Evolutionary conservation across 2,888 invertebrate genomes (phyloP).

Genomic region (Sphaerophoria rueppellii): DNA sequence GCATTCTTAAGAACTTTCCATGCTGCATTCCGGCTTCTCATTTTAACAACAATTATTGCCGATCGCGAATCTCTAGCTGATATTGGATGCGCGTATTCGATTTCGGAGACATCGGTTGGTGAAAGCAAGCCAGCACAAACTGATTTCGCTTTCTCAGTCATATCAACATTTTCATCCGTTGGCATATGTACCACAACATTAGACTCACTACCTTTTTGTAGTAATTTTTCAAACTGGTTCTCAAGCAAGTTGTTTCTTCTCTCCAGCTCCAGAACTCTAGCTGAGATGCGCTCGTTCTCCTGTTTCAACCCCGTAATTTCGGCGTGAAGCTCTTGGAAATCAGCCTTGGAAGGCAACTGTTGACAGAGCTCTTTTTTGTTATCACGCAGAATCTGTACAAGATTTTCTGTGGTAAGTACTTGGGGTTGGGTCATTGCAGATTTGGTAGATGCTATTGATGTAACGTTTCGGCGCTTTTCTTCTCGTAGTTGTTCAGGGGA

Average conservation of each 20-base stretch:
- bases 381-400: too few relatives aligned
- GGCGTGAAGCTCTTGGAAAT: neutral
- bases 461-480: too few relatives aligned
- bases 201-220: neutral
- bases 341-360: neutral
- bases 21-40: neutral
- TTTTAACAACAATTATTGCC: conserved; percentile 5
- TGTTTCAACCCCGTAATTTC: too few relatives aligned
- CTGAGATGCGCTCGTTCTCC: too few relatives aligned
- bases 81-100: conserved; percentile 5
- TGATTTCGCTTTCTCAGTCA: neutral
- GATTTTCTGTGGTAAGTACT: too few relatives aligned
- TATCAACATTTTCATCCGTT: neutral
- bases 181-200: conserved; percentile 5
- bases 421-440: too few relatives aligned
- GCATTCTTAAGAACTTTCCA: neutral
- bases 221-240: too few relatives aligned
- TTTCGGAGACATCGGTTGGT: neutral
- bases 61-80: conserved; percentile 8
- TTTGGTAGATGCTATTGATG: too few relatives aligned
- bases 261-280: too few relatives aligned
- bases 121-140: neutral
- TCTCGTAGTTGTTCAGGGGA: too few relatives aligned
- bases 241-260: too few relatives aligned
- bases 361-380: too few relatives aligned